These are phyloP conservation scores for Gobio gobio DNA, from an alignment of 2,113 vertebrate genomes.

Conservation along the genomic window DNA sequence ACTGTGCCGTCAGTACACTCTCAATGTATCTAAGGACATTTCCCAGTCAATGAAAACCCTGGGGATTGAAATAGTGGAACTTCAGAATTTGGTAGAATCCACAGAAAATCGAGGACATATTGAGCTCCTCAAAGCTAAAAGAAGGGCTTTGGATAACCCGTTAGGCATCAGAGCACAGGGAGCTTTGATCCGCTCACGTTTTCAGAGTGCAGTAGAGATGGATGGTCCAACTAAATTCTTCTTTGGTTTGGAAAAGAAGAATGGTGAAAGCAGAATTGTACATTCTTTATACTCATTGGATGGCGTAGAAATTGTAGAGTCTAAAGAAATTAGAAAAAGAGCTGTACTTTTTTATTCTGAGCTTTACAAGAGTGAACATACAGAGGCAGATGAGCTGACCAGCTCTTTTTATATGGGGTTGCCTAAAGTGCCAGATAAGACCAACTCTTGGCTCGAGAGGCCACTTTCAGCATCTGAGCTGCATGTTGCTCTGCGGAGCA, in stretches of 20 bases:
- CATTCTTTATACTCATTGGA: neutral
- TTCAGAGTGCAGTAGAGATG: neutral
- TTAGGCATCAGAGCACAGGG: neutral
- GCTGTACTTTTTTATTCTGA: neutral
- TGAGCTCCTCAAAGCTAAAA: slow-evolving; percentile 9
- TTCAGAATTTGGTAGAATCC: neutral
- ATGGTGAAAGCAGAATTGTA: neutral
- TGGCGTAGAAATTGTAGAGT: neutral
- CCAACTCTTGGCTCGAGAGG: no score
- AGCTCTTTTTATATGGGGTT: neutral
- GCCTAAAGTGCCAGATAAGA: no score
- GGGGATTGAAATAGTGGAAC: slow-evolving; percentile 1
- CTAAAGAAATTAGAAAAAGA: slow-evolving; percentile 2
- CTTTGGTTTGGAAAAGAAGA: neutral
- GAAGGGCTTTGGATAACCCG: neutral
- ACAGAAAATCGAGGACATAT: neutral
- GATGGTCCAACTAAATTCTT: neutral
- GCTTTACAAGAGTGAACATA: neutral
- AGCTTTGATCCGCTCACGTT: neutral
- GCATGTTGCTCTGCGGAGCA: no score
- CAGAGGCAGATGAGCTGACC: neutral
- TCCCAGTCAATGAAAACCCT: neutral
- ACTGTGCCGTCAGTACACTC: neutral
- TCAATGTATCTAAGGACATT: neutral
- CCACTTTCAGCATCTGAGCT: no score